phyloP scores from a whole-genome alignment of 2,888 invertebrate genomes.

The Carcina quercana region DNA sequence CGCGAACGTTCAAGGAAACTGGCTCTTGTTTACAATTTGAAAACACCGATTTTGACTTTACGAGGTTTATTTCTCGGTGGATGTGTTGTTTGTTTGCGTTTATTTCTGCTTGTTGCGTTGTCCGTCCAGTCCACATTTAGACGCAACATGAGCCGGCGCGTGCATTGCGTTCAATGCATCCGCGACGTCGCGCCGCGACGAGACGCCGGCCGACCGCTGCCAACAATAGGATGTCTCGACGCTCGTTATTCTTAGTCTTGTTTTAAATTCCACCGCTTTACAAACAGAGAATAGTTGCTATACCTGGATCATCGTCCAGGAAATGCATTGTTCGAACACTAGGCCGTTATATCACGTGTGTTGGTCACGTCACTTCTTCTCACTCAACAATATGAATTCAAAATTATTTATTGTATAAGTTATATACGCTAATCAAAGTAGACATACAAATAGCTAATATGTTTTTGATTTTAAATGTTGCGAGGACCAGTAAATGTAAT shows the following conservation, averaged over 20 bases:
- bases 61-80: slow-evolving; percentile 25
- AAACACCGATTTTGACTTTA: too few species aligned
- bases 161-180: slow-evolving; percentile 37
- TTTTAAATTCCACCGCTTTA: slow-evolving; percentile 17
- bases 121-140: slow-evolving; percentile 56
- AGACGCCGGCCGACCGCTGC: slow-evolving; percentile 20
- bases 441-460: too few species aligned
- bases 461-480: too few species aligned
- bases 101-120: slow-evolving; percentile 54
- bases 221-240: slow-evolving; percentile 34
- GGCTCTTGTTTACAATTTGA: too few species aligned
- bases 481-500: too few species aligned
- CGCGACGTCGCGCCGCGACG: slow-evolving; percentile 34
- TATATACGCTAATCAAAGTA: too few species aligned
- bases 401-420: too few species aligned
- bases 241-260: slow-evolving; percentile 18
- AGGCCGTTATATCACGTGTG: too few species aligned
- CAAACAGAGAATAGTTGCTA: slow-evolving; percentile 11
- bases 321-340: slow-evolving; percentile 1
- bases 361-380: too few species aligned
- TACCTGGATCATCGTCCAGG: neutral
- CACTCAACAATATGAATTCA: too few species aligned
- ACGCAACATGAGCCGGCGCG: slow-evolving; percentile 53
- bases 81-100: slow-evolving; percentile 48
- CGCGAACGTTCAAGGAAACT: too few species aligned